Evolutionary conservation across 2,888 invertebrate genomes (phyloP), one percentile per base, ranked within the genome.

Genomic region (Augochlorella aurata): DNA sequence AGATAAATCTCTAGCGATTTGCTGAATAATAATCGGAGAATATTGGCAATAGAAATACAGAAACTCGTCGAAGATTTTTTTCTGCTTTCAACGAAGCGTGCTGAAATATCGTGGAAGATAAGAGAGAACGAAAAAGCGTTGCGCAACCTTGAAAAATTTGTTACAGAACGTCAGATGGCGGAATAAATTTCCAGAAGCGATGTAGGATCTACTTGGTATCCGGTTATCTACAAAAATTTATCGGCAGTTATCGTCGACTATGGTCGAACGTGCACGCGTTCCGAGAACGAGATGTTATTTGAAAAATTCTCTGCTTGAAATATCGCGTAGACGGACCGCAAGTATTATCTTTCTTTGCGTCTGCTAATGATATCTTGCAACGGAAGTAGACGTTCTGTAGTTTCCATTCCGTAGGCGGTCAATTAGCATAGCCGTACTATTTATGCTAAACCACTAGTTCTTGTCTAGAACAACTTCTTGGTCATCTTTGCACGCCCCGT

Each of bases 381-480:
- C 29, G 50, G 69, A 69, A 38, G 69, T 50, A 29, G 69, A 50
- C 69, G 24, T 14, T 52, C 50, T n/a, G 38, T n/a, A 50, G 50
- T 69, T 50, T 69, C 69, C 38, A 38, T 50, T 52, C 38, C 38
- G 38, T 38, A 50, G 38, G 63, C 63, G 63, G 63, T 38, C 63
- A 63, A 63, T 63, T 63, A 63, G 63, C 63, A 63, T 63, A 63
- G 63, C n/a, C 63, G 63, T 63, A 69, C 50, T 50, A 69, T 69
- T 69, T 69, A 69, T 69, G 50, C 50, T 69, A 52, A 69, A 69
- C 44, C 52, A 14, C 29, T 52, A 12, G 52, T 54, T 16, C 69
- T 44, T 21, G 52, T 54, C 52, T 44, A 21, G 16, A 21, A 52
- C 52, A 70, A 21, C 52, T 70, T 44, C 52, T 70, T 16, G 69